Evolutionary conservation across 2,113 vertebrate genomes (phyloP), one percentile per base, ranked within the genome.

Genomic region (Sigmodon hispidus): DNA sequence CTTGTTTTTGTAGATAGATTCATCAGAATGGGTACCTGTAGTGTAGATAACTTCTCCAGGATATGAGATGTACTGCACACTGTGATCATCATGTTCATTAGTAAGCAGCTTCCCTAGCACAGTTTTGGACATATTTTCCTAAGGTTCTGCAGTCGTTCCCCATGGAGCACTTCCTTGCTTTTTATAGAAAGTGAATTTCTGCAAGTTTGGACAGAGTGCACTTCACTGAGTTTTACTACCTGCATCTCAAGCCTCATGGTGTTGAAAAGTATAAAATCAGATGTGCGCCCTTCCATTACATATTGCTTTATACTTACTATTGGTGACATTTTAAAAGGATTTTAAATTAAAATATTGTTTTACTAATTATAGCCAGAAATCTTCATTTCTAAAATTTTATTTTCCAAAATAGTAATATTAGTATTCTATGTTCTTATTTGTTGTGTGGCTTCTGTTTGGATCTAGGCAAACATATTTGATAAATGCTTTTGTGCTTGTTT

Each of bases 361-460:
- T 26, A 50, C 36, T 13, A 83, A 40, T 79, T 85, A 69, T 34
- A 45, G 50, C 17, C 36, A 88, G 40, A 72, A 84, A 63, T 16
- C 3, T 1, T 75, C 79, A 80, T 13, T 61, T 57, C 43, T 81
- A 31, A 9, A 48, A 70, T n/a, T 70, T 29, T 67, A 21, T 29
- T 61, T 91, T 85, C 36, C 24, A 80, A 43, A 10, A 69, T 92
- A 87, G 29, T 89, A 85, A 93, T 45, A 45, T 85, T 86, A 52
- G 29, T 89, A n/a, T 67, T 87, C 72, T 92, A 67, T 9, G 73
- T 87, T 15, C 13, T 22, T 7, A 1, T 69, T 6, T 77, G 4
- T 3, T 81, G 90, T 95, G 72, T 26, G 26, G 19, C 26, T 91
- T 7, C 29, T 93, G 57, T 93, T 40, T 45, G 21, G 55, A 69